Evolutionary conservation across 35 echinoderm and acorn worm genomes (phyloP), one percentile per base, ranked within the genome.

Genomic region (Holothuria glaberrima): DNA sequence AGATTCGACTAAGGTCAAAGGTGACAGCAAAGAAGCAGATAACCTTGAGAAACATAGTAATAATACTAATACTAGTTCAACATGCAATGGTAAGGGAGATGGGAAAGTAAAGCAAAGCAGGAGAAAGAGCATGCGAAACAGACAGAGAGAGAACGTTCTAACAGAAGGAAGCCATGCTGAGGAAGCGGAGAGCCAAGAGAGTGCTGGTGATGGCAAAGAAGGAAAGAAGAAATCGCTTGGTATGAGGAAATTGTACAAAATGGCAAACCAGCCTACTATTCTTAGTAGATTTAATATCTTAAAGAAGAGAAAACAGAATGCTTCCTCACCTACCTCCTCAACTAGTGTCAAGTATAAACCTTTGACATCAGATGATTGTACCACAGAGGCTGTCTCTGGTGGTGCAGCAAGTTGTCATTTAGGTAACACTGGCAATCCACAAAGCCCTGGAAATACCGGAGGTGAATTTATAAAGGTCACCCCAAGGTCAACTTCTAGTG

Each of bases 151-250:
- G 30, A 24, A 33, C 52, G 14, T 27, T 27, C 12, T 83, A 30
- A 35, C 65, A 28, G 19, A 61, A 56, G 16, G 20, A 54, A 26
- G 30, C 44, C 6, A 6, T 22, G 4, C 9, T 6, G 28, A 84
- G 30, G 25, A 9, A 30, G 4, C 33, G 18, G 80, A 84, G 30
- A 84, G 20, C 12, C 26, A 24, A n/a, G 13, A 60, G 4, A 54
- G 29, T 20, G 26, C 17, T 18, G 56, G 58, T 29, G 56, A 29
- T 30, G 57, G 26, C 10, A 63, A 84, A 30, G 36, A 48, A 30
- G 76, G 52, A 9, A 87, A 38, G 38, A 88, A 93, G 64, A 89
- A 71, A 66, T 84, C 92, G 24, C 89, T 97, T 58, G 95, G 95
- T 20, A 91, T 91, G 31, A 67, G 81, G 9, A 73, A 86, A 27